Base-by-base conservation (phyloP, 2,888 invertebrate genomes). In the Eurytoma californica region DNA sequence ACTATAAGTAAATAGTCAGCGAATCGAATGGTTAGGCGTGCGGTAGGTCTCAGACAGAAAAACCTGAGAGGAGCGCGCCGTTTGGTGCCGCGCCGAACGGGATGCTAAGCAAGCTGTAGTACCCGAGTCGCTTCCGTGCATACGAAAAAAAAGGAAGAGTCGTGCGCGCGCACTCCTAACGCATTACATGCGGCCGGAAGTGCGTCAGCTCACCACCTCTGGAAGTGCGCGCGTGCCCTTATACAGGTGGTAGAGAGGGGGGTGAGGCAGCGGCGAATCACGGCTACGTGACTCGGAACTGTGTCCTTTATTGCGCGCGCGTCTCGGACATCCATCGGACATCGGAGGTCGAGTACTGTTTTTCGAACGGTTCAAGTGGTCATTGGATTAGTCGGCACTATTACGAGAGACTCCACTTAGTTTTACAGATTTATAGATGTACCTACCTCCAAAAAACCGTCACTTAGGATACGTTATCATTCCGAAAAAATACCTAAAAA, bases 41-140 rank as follows among this genome's bases (percentile, higher is more conserved):
- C 47, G 63, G 63, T 39, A 63, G 63, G 63, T 63, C 63, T 39
- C 39, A 39, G 39, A 9, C 9, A 39, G 39, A 9, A 39, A 39
- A 39, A 39, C 9, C 39, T 9, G 9, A 39, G 39, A 9, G 39
- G 39, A 5, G 51, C n/a, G 70, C 58, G 51, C 9, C 63, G 30
- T 18, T 30, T 72, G 55, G 12, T 53, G 53, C 39, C 14, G 24
- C n/a, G 55, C 47, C 57, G 72, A 63, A 67, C 67, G 69, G 85
- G 88, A 88, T 87, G 88, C 87, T 88, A 87, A 89, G 89, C 89
- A 89, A 89, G 89, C 88, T 90, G 90, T 90, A 88, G 84, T 87
- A 89, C 85, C 85, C 86, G 77, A 75, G 85, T 86, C 86, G 86
- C 87, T 89, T 90, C 90, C 90, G 85, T 89, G 90, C 88, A 90